Conservation (phyloP, 2,113 vertebrate genomes). For the Hipposideros armiger region DNA sequence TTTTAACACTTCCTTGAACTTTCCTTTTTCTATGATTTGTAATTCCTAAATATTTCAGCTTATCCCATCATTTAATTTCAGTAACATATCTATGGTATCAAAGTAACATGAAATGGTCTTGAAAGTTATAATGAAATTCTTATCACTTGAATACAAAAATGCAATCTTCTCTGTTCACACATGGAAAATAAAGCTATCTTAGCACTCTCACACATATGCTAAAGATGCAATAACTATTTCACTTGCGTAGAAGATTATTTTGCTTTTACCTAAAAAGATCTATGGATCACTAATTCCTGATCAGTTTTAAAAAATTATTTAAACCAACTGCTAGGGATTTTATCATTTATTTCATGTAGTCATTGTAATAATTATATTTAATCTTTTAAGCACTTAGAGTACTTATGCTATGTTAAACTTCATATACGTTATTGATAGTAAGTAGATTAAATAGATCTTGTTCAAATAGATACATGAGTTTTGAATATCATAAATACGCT, state of each 20-base stretch:
- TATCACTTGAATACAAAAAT: slow-evolving; percentile 57
- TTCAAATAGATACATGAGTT: not conserved
- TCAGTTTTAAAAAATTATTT: not conserved
- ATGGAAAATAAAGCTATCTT: not conserved
- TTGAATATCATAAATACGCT: not conserved
- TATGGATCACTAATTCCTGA: not conserved
- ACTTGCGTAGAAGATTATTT: not conserved
- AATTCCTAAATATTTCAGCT: slow-evolving; percentile 68
- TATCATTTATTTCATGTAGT: not conserved
- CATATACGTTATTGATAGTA: not conserved
- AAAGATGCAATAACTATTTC: not conserved
- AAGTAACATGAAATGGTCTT: not conserved
- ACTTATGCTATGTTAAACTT: not conserved
- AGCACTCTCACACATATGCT: not conserved
- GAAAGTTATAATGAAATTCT: slow-evolving; percentile 4
- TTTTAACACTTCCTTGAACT: slow-evolving; percentile 31
- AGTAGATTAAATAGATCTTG: not conserved
- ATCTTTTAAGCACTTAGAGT: not conserved
- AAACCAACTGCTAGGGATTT: not conserved
- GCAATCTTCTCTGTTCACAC: not conserved
- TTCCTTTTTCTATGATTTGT: slow-evolving; percentile 44
- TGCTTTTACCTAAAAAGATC: not conserved
- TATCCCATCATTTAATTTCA: slow-evolving; percentile 66
- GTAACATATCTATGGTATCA: slow-evolving; percentile 31
- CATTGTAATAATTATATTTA: not conserved